A percentile compares a stretch with the other conserved stretches of the same genome.
These are phyloP conservation scores for Entomobrya multifasciata DNA, from an alignment of 2,888 invertebrate genomes.

Conservation along the genomic window DNA sequence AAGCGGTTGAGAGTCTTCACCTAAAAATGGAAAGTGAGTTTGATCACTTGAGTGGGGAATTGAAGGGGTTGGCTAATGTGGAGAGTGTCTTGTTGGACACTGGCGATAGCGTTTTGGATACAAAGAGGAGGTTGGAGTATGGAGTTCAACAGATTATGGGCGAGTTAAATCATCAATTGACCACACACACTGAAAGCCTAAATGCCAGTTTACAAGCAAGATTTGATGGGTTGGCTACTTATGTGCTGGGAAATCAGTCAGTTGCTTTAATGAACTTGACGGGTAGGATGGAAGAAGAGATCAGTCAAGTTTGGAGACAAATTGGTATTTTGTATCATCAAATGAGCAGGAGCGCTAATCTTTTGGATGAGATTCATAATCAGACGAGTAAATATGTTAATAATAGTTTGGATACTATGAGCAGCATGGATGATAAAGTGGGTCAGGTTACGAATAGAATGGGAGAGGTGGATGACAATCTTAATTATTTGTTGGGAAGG, in stretches of 20 bases:
- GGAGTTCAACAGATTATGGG: constrained; percentile 90
- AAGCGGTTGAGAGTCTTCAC: constrained; percentile 62
- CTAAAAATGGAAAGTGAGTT: constrained; percentile 77
- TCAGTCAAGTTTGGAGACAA: constrained; percentile 93
- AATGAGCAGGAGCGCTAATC: constrained; percentile 88
- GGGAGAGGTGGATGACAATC: constrained; percentile 89
- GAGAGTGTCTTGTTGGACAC: constrained; percentile 91
- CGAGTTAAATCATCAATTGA: constrained; percentile 88
- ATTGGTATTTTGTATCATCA: constrained; percentile 94
- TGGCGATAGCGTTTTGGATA: constrained; percentile 91
- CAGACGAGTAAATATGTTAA: constrained; percentile 91
- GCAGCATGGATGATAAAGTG: constrained; percentile 90
- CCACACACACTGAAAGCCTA: constrained; percentile 85
- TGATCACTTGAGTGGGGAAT: constrained; percentile 79
- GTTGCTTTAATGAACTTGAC: constrained; percentile 88
- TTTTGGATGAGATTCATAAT: constrained; percentile 88
- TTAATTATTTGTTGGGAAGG: constrained; percentile 90
- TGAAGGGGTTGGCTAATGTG: constrained; percentile 85
- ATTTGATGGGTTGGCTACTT: constrained; percentile 87
- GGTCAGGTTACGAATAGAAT: constrained; percentile 89
- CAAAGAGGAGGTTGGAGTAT: constrained; percentile 91
- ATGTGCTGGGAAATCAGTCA: constrained; percentile 88
- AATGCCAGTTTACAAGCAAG: constrained; percentile 86
- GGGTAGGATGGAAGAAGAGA: constrained; percentile 88
- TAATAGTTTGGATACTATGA: constrained; percentile 89